Percentiles rank a stretch among this genome's conserved stretches.
phyloP scores from a whole-genome alignment of 2,113 vertebrate species.

The Pseudolaguvia tuberculata region DNA sequence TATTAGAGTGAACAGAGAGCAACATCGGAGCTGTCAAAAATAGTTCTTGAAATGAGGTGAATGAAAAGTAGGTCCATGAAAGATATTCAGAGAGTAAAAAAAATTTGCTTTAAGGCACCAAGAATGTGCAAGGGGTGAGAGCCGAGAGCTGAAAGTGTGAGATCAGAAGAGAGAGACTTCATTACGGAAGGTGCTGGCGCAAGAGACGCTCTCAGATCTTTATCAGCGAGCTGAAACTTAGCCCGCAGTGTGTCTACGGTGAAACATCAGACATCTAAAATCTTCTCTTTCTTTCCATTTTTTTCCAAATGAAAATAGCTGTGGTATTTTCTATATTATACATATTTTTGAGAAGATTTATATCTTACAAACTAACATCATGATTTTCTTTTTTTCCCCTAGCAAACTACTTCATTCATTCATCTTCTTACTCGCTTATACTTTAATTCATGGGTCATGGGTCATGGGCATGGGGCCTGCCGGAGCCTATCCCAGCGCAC shows the following conservation, averaged over 20 bases:
- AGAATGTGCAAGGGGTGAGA: slow-evolving; percentile 11
- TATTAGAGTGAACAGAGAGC: slow-evolving; percentile 7
- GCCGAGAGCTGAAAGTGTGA: slow-evolving; percentile 30
- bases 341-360: too few relatives aligned
- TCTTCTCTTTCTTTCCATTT: too few relatives aligned
- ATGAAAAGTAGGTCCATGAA: slow-evolving; percentile 14
- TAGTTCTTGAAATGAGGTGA: slow-evolving; percentile 17
- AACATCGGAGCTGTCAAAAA: slow-evolving; percentile 19
- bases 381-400: too few relatives aligned
- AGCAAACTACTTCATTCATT: too few relatives aligned
- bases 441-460: too few relatives aligned
- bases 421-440: too few relatives aligned
- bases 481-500: too few relatives aligned
- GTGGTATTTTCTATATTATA: too few relatives aligned
- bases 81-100: background rate
- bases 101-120: slow-evolving; percentile 20
- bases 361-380: too few relatives aligned
- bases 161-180: slow-evolving; percentile 22
- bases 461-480: too few relatives aligned
- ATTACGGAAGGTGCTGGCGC: slow-evolving; percentile 33
- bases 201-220: slow-evolving; percentile 33
- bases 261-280: slow-evolving; percentile 20
- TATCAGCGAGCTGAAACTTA: slow-evolving; percentile 25
- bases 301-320: too few relatives aligned
- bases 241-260: slow-evolving; percentile 8